Evolutionary conservation across 64 coral and sea anemone genomes (phyloP).

Genomic region (Dendrophyllia cribrosa): DNA sequence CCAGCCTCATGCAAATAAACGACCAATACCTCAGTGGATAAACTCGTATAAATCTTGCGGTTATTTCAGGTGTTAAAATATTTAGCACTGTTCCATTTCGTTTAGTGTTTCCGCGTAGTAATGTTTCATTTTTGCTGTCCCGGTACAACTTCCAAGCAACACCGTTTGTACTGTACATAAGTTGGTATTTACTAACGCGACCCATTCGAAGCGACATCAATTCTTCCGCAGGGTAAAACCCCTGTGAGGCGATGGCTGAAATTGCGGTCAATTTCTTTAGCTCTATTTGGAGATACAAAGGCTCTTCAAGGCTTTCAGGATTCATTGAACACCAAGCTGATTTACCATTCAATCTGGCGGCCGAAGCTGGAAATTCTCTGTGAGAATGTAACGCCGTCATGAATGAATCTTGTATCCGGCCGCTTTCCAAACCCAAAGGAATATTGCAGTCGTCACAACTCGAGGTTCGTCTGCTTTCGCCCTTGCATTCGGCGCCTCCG

Average conservation of each 20-base stretch:
- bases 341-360: slow-evolving; percentile 74
- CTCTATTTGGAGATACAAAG: slow-evolving; percentile 86
- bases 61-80: slow-evolving; percentile 68
- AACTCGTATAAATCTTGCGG: slow-evolving; percentile 72
- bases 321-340: slow-evolving; percentile 83
- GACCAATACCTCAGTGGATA: slow-evolving; percentile 58
- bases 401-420: slow-evolving; percentile 59
- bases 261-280: slow-evolving; percentile 51
- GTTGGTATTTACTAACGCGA: slow-evolving; percentile 89
- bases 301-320: slow-evolving; percentile 18
- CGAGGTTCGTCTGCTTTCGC: slow-evolving; percentile 46
- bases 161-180: slow-evolving; percentile 77
- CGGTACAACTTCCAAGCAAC: slow-evolving; percentile 59
- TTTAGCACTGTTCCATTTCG: slow-evolving; percentile 78
- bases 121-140: slow-evolving; percentile 50
- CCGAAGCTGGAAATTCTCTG: slow-evolving; percentile 68
- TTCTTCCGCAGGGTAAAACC: slow-evolving; percentile 75
- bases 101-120: slow-evolving; percentile 65
- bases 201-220: slow-evolving; percentile 75
- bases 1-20: slow-evolving; percentile 83
- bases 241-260: slow-evolving; percentile 86
- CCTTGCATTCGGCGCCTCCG: slow-evolving; percentile 60
- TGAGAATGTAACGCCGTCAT: slow-evolving; percentile 80
- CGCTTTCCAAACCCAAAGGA: slow-evolving; percentile 79
- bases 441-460: slow-evolving; percentile 71